Conservation (phyloP, 1,140 invertebrate species). For the Caenorhabditis elegans region WBcel235 BX284602.5:5448001-5448500, state of each 20-base stretch:
- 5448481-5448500: background rate
- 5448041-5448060: slow-evolving; percentile 55
- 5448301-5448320: slow-evolving; percentile 49
- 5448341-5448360: slow-evolving; percentile 51
- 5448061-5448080: slow-evolving; percentile 62
- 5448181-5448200: slow-evolving; percentile 58
- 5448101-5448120: slow-evolving; percentile 48
- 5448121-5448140: slow-evolving; percentile 58
- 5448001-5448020: slow-evolving; percentile 57
- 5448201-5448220: slow-evolving; percentile 60
- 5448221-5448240: slow-evolving; percentile 41
- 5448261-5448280: slow-evolving; percentile 44
- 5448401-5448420: slow-evolving; percentile 56
- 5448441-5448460: background rate
- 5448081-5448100: slow-evolving; percentile 46
- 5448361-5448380: slow-evolving; percentile 51
- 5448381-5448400: slow-evolving; percentile 57
- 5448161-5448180: slow-evolving; percentile 59
- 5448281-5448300: background rate
- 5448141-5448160: slow-evolving; percentile 64
- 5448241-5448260: slow-evolving; percentile 52
- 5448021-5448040: slow-evolving; percentile 57
- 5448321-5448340: slow-evolving; percentile 49
- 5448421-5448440: slow-evolving; percentile 50
- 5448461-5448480: background rate